Percentiles rank a stretch among this genome's conserved stretches.
phyloP scores from a whole-genome alignment of 2,113 vertebrate species.

The Rattus norvegicus region GRCr8 NC_086021.1:120875001-120875500 shows the following conservation, averaged over 20 bases:
- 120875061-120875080: not conserved
- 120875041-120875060: not conserved
- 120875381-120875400: not conserved
- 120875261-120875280: not conserved
- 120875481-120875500: not conserved
- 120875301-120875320: not conserved
- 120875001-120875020: not conserved
- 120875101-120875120: not conserved
- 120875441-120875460: not conserved
- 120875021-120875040: not conserved
- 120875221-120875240: not conserved
- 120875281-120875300: not conserved
- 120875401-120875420: not conserved
- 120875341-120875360: not conserved
- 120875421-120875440: not conserved
- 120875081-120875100: not conserved
- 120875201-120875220: not conserved
- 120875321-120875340: not conserved
- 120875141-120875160: not conserved
- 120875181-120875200: not conserved
- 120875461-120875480: not conserved
- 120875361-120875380: not conserved
- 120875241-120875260: not conserved
- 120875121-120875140: not conserved
- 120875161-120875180: not conserved